Conservation (phyloP, 2,797 vertebrate genomes). For the Sebastes trivittatus region DNA sequence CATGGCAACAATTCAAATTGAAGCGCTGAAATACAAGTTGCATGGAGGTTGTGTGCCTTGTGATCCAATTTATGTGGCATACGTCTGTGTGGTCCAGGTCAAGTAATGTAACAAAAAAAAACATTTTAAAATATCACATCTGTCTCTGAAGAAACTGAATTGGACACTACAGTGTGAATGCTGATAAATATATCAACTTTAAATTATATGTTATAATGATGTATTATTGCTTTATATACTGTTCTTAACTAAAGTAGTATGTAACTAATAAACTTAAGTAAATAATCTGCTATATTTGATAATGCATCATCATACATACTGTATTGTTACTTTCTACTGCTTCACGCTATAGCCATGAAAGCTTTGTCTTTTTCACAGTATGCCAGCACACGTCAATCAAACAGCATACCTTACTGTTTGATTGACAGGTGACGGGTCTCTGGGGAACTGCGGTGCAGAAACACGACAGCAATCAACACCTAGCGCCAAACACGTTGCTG, state of each 20-base stretch:
- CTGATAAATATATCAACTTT: not conserved
- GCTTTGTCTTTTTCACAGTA: not conserved
- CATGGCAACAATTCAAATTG: slow-evolving; percentile 19
- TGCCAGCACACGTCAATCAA: not conserved
- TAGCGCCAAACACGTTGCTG: not conserved
- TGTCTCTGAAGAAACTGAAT: not conserved
- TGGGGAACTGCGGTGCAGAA: not conserved
- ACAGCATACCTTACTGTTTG: not conserved
- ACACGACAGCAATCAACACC: slow-evolving; percentile 53
- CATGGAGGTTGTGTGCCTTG: not conserved
- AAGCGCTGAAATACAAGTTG: not conserved
- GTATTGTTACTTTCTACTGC: not conserved
- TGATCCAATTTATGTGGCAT: not conserved
- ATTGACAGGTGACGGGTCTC: slow-evolving; percentile 25
- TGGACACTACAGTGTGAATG: not conserved
- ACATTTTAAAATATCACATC: not conserved
- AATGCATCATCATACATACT: not conserved
- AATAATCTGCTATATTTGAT: not conserved
- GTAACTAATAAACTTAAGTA: not conserved
- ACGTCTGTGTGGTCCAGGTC: not conserved
- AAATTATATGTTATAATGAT: not conserved
- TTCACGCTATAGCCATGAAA: not conserved
- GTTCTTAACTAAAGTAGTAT: not conserved
- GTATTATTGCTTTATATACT: not conserved
- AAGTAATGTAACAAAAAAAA: not conserved